Percentiles rank a stretch among this genome's conserved stretches.
These are phyloP conservation scores for Leucoma salicis DNA, from an alignment of 2,888 invertebrate genomes.

Conservation along the genomic window DNA sequence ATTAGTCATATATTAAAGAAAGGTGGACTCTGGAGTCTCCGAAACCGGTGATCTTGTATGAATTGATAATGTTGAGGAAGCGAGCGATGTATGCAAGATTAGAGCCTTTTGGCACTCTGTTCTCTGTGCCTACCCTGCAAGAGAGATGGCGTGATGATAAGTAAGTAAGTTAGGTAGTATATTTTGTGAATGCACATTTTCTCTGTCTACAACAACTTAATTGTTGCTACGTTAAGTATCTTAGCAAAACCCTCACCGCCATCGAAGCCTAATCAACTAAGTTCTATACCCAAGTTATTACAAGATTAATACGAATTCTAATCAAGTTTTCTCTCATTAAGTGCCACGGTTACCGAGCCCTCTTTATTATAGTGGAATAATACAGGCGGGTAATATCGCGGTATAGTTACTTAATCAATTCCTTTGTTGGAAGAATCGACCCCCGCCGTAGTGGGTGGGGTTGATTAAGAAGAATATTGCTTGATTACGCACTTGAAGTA, in stretches of 20 bases:
- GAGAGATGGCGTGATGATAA: no score
- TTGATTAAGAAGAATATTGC: constrained; percentile 82
- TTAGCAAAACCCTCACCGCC: constrained; percentile 16
- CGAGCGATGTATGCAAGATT: no score
- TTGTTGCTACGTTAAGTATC: no score
- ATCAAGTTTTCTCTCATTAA: constrained; percentile 82
- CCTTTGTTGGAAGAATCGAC: constrained; percentile 79
- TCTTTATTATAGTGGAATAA: constrained; percentile 80
- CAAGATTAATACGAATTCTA: constrained; percentile 80
- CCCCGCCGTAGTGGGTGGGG: constrained; percentile 74
- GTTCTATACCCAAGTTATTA: constrained; percentile 67
- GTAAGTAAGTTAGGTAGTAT: no score
- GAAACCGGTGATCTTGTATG: no score
- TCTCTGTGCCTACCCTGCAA: no score
- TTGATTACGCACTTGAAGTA: constrained; percentile 79
- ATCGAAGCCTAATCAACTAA: constrained; percentile 59
- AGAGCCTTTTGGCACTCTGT: no score
- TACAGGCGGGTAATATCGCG: constrained; percentile 76
- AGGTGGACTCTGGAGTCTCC: no score
- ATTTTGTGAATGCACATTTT: no score
- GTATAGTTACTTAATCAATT: constrained; percentile 82
- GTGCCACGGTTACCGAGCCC: constrained; percentile 78
- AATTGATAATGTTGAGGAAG: no score
- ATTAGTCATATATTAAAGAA: no score
- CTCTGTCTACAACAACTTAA: no score